Percentiles rank a stretch among this genome's conserved stretches.
These are phyloP conservation scores for Lynx canadensis DNA, from an alignment of 2,113 vertebrate species.

Conservation along the genomic window DNA sequence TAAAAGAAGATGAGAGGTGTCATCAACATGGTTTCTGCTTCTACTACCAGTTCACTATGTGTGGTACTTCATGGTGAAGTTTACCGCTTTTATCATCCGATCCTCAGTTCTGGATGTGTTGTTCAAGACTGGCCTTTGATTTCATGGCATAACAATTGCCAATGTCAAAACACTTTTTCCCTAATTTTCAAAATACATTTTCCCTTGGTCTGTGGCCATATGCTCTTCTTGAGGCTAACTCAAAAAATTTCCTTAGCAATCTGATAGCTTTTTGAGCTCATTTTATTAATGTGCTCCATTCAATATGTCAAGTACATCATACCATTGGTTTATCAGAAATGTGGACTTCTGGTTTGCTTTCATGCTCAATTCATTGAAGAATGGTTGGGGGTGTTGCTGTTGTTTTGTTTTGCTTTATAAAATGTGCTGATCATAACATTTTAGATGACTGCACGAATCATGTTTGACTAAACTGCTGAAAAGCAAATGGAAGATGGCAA, in stretches of 20 bases:
- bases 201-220: background rate
- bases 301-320: background rate
- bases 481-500: slow-evolving; percentile 49
- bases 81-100: background rate
- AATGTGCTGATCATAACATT: slow-evolving; percentile 60
- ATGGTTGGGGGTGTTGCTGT: background rate
- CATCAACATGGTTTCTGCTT: background rate
- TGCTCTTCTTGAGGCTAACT: background rate
- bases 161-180: background rate
- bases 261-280: background rate
- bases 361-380: background rate
- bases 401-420: slow-evolving; percentile 65
- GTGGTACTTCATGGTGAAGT: background rate
- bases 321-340: background rate
- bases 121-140: background rate
- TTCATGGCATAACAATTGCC: background rate
- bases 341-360: background rate
- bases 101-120: background rate
- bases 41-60: background rate
- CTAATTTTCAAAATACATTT: background rate
- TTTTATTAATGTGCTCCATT: background rate
- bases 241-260: background rate
- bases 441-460: slow-evolving; percentile 49
- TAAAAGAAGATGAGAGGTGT: background rate
- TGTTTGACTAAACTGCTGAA: slow-evolving; percentile 62